A percentile compares a stretch with the other conserved stretches of the same genome.
phyloP scores from a whole-genome alignment of 2,888 invertebrate genomes.

The Serripes groenlandicus region DNA sequence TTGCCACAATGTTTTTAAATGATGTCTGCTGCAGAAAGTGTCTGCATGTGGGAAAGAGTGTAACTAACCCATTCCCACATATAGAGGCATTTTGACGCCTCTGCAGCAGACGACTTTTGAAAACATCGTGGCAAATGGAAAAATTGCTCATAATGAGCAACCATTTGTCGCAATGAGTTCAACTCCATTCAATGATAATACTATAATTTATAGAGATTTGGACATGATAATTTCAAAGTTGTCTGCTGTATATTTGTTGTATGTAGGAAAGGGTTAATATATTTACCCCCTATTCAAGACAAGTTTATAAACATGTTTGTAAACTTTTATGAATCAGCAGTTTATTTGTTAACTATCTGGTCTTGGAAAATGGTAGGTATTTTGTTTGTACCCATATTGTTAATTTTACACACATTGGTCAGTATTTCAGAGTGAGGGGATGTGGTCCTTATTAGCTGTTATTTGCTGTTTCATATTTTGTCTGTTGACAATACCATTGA shows the following conservation, averaged over 20 bases:
- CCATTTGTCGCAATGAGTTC: background rate
- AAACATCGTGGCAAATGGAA: background rate
- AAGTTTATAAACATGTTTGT: background rate
- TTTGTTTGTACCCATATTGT: too few species aligned
- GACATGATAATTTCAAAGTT: background rate
- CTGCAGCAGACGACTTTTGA: background rate
- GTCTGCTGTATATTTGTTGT: too few species aligned
- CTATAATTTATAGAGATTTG: too few species aligned
- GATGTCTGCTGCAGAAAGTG: background rate
- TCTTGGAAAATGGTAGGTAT: too few species aligned
- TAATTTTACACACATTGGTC: too few species aligned
- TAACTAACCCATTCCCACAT: background rate
- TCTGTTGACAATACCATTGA: too few species aligned
- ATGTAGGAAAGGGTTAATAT: too few species aligned
- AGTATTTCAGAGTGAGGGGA: too few species aligned
- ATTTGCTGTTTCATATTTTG: too few species aligned
- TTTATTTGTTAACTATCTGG: constrained; percentile 8
- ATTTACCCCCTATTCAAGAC: too few species aligned
- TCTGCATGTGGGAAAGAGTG: background rate
- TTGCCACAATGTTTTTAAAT: background rate
- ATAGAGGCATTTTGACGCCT: background rate
- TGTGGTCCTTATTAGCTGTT: too few species aligned
- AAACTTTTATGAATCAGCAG: constrained; percentile 16
- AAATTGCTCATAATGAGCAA: background rate
- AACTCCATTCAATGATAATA: too few species aligned